Evolutionary conservation across 2,888 invertebrate genomes (phyloP).

Genomic region (Atrina japonica): DNA sequence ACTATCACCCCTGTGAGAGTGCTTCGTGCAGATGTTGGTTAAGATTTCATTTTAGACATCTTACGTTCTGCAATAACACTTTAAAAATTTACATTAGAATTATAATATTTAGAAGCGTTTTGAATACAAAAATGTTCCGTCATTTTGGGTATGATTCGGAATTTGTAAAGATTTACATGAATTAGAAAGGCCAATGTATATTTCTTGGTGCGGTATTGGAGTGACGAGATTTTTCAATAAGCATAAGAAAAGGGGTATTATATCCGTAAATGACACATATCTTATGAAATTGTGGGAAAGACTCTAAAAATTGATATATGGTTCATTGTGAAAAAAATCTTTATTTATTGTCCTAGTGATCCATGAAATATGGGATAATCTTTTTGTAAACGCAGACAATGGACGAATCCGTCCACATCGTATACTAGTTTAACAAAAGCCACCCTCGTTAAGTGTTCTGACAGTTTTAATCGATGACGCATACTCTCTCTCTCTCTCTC

Average conservation of each 20-base stretch:
- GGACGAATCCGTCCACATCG: not conserved
- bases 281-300: conserved; percentile 13
- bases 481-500: conserved; percentile 16
- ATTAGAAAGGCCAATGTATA: conserved; percentile 10
- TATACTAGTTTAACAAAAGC: not conserved
- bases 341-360: not conserved
- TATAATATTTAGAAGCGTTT: conserved; percentile 29
- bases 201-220: not conserved
- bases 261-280: not conserved
- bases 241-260: no score
- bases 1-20: not conserved
- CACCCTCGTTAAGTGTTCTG: not conserved
- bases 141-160: conserved; percentile 4
- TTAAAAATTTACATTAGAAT: conserved; percentile 49
- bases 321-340: conserved; percentile 2
- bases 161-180: conserved; percentile 20
- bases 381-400: not conserved
- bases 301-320: conserved; percentile 18
- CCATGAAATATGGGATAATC: conserved; percentile 2
- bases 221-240: no score
- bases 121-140: conserved; percentile 14
- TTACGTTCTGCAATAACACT: conserved; percentile 44
- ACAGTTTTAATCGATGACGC: not conserved
- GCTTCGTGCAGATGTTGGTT: conserved; percentile 21
- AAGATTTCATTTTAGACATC: conserved; percentile 10